phyloP scores from a whole-genome alignment of 1,140 invertebrate genomes.

The Zaprionus lachaisei region DNA sequence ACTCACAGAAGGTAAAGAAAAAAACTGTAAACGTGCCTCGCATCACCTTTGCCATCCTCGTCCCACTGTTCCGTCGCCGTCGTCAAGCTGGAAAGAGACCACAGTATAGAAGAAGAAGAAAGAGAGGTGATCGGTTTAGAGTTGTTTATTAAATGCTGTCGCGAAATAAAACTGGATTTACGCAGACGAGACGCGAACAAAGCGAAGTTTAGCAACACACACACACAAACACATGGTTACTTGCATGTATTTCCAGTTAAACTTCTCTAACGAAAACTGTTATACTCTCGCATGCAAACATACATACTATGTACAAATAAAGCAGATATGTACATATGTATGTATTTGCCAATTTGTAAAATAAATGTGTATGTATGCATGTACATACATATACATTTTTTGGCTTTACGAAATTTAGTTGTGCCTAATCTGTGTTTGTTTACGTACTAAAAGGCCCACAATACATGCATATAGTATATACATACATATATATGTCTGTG shows the following conservation, averaged over 20 bases:
- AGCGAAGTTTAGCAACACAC: neutral
- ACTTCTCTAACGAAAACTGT: neutral
- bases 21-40: constrained; percentile 55
- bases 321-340: too few species aligned
- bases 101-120: constrained; percentile 25
- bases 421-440: neutral
- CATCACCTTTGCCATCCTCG: constrained; percentile 37
- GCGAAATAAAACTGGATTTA: constrained; percentile 52
- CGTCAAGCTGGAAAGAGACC: constrained; percentile 10
- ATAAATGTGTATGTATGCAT: neutral
- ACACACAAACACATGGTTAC: constrained; percentile 1
- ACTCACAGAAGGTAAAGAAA: constrained; percentile 15
- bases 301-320: neutral
- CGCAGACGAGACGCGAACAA: constrained; percentile 8
- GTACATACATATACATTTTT: neutral
- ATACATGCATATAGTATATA: neutral
- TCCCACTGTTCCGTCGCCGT: neutral
- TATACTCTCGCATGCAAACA: neutral
- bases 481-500: neutral
- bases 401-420: too few species aligned
- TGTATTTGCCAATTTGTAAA: neutral
- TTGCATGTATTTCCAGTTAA: neutral
- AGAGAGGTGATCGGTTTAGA: constrained; percentile 18
- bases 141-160: constrained; percentile 38
- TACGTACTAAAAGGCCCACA: neutral